phyloP scores from a whole-genome alignment of 2,113 vertebrate species.

The Shinisaurus crocodilurus region DNA sequence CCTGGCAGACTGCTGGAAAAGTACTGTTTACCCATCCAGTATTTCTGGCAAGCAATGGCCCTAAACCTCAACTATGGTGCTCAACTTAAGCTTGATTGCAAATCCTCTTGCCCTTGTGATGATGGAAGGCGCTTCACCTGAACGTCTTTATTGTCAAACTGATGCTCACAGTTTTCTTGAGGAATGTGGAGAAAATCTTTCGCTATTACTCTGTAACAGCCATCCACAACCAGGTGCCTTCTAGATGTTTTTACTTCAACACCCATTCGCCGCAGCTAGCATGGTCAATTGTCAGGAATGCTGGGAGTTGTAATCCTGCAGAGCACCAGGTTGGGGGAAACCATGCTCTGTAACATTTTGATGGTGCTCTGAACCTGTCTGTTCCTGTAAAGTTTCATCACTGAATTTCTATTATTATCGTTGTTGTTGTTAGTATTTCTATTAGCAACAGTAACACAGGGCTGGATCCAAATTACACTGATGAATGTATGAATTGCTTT shows the following conservation, averaged over 20 bases:
- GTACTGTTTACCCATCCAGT: not conserved
- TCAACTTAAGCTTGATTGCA: not conserved
- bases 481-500: not conserved
- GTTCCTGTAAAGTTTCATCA: not conserved
- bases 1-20: not conserved
- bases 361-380: not conserved
- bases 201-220: not conserved
- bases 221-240: too few relatives aligned
- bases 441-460: not conserved
- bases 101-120: not conserved
- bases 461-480: not conserved
- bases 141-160: not conserved
- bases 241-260: not conserved
- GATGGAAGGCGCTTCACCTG: not conserved
- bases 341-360: not conserved
- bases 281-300: too few relatives aligned
- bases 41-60: not conserved
- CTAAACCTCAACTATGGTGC: not conserved
- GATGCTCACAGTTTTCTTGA: not conserved
- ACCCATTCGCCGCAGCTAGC: not conserved
- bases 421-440: too few relatives aligned
- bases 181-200: not conserved
- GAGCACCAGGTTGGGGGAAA: not conserved
- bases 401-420: not conserved
- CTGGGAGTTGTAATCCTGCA: not conserved